A percentile compares a stretch with the other conserved stretches of the same genome.
Conservation (phyloP, 2,888 invertebrate genomes). For the Diogma glabrata region DNA sequence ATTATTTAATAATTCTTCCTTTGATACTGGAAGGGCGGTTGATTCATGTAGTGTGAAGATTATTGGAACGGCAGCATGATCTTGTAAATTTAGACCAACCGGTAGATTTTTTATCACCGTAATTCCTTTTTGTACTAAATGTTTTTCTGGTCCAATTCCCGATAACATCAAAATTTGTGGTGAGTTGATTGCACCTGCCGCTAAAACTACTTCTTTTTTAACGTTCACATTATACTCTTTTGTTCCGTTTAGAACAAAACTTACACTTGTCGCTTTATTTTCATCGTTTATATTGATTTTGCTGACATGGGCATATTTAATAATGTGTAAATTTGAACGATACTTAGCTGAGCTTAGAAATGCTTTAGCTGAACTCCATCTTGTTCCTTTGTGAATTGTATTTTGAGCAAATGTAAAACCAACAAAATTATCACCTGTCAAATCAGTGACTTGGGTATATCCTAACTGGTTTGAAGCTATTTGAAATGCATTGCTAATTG, state of each 20-base stretch:
- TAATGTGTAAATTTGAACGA: constrained; percentile 65
- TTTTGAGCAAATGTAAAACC: constrained; percentile 82
- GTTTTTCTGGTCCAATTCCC: constrained; percentile 72
- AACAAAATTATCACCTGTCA: constrained; percentile 71
- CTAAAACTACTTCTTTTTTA: constrained; percentile 68
- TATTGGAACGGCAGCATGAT: constrained; percentile 74
- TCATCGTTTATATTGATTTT: constrained; percentile 55
- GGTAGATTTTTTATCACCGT: constrained; percentile 62
- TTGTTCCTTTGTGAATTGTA: constrained; percentile 68
- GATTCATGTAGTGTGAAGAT: constrained; percentile 66
- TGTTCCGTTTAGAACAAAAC: constrained; percentile 52
- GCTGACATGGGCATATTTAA: constrained; percentile 62
- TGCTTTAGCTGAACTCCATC: constrained; percentile 82
- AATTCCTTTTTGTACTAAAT: constrained; percentile 57
- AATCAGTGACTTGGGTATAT: constrained; percentile 61
- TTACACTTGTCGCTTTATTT: constrained; percentile 64
- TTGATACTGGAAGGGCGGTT: constrained; percentile 61
- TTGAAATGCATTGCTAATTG: constrained; percentile 68
- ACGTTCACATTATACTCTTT: constrained; percentile 54
- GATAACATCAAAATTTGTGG: constrained; percentile 87
- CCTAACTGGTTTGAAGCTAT: constrained; percentile 75
- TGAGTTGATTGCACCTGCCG: constrained; percentile 78
- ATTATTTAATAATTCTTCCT: constrained; percentile 41
- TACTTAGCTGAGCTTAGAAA: constrained; percentile 72
- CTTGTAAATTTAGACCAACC: constrained; percentile 76